phyloP scores from a whole-genome alignment of 2,113 vertebrate genomes.

The Poecile atricapillus region DNA sequence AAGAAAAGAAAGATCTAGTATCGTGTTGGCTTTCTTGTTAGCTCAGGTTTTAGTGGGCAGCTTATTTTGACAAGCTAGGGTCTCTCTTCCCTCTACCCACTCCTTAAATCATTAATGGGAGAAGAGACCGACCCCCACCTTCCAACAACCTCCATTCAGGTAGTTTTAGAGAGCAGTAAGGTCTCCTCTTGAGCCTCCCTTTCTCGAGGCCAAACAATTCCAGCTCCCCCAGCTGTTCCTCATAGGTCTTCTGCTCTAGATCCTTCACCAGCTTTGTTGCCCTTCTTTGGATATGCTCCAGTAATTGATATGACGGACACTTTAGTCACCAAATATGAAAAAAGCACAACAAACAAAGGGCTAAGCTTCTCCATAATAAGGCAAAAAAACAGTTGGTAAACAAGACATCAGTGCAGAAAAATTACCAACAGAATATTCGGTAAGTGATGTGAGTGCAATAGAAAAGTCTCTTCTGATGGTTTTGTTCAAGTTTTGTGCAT shows the following conservation, averaged over 20 bases:
- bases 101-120: neutral
- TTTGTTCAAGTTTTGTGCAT: neutral
- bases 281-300: neutral
- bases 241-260: neutral
- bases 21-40: neutral
- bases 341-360: neutral
- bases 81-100: neutral
- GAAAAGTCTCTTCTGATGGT: neutral
- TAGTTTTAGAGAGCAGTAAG: neutral
- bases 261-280: neutral
- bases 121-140: neutral
- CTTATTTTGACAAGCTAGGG: slow-evolving; percentile 25
- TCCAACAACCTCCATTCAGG: neutral
- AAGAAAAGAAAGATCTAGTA: neutral
- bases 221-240: neutral
- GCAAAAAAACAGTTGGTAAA: neutral
- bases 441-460: neutral
- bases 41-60: neutral
- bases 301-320: accelerated
- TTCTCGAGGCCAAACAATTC: neutral
- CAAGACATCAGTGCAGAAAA: neutral
- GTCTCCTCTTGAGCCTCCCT: neutral
- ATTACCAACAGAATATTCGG: neutral
- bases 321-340: neutral
- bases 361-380: neutral